Base-by-base conservation (phyloP, 2,888 invertebrate species). In the Euplexia lucipara region DNA sequence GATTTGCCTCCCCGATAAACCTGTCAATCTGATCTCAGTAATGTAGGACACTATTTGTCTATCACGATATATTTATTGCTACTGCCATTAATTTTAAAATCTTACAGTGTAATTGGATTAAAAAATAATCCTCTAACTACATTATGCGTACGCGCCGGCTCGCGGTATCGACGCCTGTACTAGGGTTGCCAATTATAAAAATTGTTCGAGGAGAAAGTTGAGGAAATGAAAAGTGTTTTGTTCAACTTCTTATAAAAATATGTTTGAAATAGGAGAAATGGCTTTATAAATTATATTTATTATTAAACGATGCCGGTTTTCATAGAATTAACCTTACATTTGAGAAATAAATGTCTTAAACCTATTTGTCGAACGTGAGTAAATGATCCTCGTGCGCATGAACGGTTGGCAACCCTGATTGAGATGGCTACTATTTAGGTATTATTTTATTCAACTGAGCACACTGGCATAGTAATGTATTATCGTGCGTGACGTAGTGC, bases 51-150 rank as follows among this genome's bases (percentile, higher is more conserved):
- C 74, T 76, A 81, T 75, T 79, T 76, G 77, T 74, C 70, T 56
- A 70, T 77, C 80, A 74, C 79, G 84, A 83, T 77, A 75, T 83
- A 79, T 86, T 86, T 87, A 88, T 86, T 78, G 73, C 76, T 48
- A 54, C 74, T 56, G 57, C 61, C 75, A 75, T 83, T 79, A 86
- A 87, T 86, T 86, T 87, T 79, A 64, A 86, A 84, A 86, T 76
- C 78, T 74, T 54, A 56, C 76, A 65, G 71, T 79, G 67, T 78
- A 69, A 81, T 79, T 84, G 85, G 80, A 84, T 83, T 82, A 82
- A 80, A 82, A 83, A 79, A 78, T 73, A 80, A 79, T 79, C 68
- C 62, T 42, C 34, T 71, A 47, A 37, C 54, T 52, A 57, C 42
- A 76, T 72, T 60, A 63, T 70, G 67, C 56, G 64, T 58, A 64